Conservation (phyloP, 2,797 vertebrate genomes). For the Paguma larvata region DNA sequence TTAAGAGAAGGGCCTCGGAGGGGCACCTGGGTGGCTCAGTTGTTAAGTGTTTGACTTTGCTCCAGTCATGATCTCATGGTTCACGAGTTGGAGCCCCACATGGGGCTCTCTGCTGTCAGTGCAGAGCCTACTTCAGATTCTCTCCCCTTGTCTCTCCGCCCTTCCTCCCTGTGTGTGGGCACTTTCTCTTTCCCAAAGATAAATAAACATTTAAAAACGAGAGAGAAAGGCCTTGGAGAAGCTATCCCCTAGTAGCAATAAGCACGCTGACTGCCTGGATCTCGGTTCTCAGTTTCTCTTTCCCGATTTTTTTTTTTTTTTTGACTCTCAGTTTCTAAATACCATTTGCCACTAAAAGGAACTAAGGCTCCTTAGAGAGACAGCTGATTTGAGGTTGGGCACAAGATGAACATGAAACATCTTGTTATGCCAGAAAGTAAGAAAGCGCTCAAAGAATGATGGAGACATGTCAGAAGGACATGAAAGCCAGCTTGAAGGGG, state of each 20-base stretch:
- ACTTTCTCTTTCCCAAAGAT: too few relatives aligned
- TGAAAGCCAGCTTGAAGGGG: neutral
- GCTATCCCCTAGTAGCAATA: neutral
- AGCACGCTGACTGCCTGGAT: neutral
- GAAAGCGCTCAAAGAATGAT: neutral
- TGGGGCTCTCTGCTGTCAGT: neutral
- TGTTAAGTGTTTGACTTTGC: neutral
- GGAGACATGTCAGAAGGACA: neutral
- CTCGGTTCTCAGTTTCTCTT: too few relatives aligned
- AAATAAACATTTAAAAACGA: too few relatives aligned
- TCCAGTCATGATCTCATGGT: neutral
- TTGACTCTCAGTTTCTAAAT: neutral
- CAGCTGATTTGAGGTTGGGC: neutral
- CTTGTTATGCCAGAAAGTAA: neutral
- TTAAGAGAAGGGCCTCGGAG: neutral
- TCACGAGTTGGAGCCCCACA: neutral
- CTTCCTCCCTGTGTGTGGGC: too few relatives aligned
- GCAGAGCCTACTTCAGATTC: neutral
- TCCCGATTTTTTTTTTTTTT: too few relatives aligned
- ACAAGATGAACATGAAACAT: neutral
- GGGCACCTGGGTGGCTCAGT: neutral
- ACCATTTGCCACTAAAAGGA: neutral
- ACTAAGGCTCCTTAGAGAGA: constrained; percentile 14
- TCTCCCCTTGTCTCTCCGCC: neutral
- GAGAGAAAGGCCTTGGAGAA: neutral